Conservation (phyloP, 2,797 vertebrate species). For the Sphaeramia orbicularis region DNA sequence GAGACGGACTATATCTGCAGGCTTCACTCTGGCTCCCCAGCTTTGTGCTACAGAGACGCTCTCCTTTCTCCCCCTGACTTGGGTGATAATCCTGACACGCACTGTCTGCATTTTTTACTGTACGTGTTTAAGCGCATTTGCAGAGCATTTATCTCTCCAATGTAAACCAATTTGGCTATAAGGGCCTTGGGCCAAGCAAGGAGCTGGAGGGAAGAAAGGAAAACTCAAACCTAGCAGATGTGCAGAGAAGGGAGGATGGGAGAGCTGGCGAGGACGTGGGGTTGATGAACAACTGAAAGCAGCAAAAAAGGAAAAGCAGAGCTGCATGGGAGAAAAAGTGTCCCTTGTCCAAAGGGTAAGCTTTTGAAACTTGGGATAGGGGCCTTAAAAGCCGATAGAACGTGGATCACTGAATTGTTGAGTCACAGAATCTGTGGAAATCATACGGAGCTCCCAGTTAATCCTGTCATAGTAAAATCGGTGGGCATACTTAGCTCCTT, state of each 20-base stretch:
- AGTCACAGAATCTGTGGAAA: constrained; percentile 86
- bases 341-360: constrained; percentile 82
- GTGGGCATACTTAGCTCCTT: constrained; percentile 67
- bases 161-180: constrained; percentile 91
- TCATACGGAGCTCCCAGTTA: constrained; percentile 78
- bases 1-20: constrained; percentile 85
- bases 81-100: constrained; percentile 89
- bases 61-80: constrained; percentile 83
- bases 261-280: constrained; percentile 68
- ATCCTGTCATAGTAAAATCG: constrained; percentile 81
- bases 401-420: constrained; percentile 86
- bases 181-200: constrained; percentile 85
- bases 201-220: constrained; percentile 78
- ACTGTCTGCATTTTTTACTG: constrained; percentile 89
- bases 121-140: constrained; percentile 90
- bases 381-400: constrained; percentile 81
- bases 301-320: constrained; percentile 75
- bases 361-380: constrained; percentile 83
- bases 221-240: constrained; percentile 86
- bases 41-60: constrained; percentile 83
- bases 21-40: constrained; percentile 81
- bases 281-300: constrained; percentile 78
- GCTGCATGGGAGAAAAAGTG: constrained; percentile 70
- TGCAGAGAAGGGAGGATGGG: constrained; percentile 70
- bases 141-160: constrained; percentile 89